Conservation (phyloP, 1,140 invertebrate genomes). For the Drosophila guanche region DNA sequence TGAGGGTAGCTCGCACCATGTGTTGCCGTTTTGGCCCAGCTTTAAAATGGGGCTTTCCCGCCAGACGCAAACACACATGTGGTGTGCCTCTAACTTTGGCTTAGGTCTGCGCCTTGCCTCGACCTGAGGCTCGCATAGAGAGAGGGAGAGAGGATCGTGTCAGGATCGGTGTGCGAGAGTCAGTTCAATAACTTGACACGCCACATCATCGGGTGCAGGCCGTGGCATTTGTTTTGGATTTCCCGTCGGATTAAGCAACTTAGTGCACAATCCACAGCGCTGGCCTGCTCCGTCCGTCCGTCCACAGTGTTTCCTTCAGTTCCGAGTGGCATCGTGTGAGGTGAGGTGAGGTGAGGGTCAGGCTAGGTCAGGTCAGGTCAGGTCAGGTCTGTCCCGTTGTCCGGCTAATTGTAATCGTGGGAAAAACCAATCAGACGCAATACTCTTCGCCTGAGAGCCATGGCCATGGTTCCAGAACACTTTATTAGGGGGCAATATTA, state of each 20-base stretch:
- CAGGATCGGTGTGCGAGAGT: slow-evolving; percentile 7
- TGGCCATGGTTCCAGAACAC: slow-evolving; percentile 15
- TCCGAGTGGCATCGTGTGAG: slow-evolving; percentile 17
- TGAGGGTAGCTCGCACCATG: slow-evolving; percentile 37
- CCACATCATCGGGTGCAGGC: slow-evolving; percentile 13
- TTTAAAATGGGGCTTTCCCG: slow-evolving; percentile 67
- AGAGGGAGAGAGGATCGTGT: slow-evolving; percentile 5
- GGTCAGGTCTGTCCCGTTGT: slow-evolving; percentile 22
- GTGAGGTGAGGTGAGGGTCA: slow-evolving; percentile 5
- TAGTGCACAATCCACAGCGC: slow-evolving; percentile 67
- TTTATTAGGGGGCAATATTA: slow-evolving; percentile 74
- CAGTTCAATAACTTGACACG: slow-evolving; percentile 51
- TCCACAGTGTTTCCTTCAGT: slow-evolving; percentile 5
- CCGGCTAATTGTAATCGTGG: slow-evolving; percentile 76
- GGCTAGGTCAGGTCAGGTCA: slow-evolving; percentile 27
- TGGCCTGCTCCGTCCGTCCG: slow-evolving; percentile 2
- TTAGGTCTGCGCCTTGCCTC: slow-evolving; percentile 31
- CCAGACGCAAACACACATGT: slow-evolving; percentile 57
- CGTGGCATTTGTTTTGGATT: slow-evolving; percentile 75
- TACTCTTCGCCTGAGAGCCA: slow-evolving; percentile 18
- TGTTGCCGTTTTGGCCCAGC: slow-evolving; percentile 51
- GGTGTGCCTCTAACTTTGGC: slow-evolving; percentile 25
- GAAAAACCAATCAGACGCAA: slow-evolving; percentile 80
- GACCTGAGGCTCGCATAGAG: slow-evolving; percentile 38
- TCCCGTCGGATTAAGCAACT: slow-evolving; percentile 80